A percentile compares a stretch with the other conserved stretches of the same genome.
phyloP scores from a whole-genome alignment of 2,113 vertebrate genomes.

The Catharus fuscescens region DNA sequence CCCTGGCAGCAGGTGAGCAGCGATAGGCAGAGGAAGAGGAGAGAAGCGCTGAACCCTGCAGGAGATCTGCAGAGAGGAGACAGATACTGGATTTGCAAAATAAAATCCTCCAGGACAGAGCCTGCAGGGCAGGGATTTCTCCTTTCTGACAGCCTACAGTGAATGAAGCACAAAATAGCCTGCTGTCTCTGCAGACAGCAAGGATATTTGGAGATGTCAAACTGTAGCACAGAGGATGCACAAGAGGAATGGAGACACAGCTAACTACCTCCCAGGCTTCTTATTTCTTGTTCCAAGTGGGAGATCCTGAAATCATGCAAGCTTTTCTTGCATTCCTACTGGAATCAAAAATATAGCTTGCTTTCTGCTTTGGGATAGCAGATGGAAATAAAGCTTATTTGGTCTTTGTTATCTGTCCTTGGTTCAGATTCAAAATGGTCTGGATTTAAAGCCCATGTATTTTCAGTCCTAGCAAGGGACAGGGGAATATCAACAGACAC shows the following conservation, averaged over 20 bases:
- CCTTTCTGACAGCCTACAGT: conserved; percentile 38
- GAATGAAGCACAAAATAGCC: conserved; percentile 59
- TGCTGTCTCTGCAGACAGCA: conserved; percentile 44
- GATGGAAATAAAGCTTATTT: conserved; percentile 14
- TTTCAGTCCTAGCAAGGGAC: neutral
- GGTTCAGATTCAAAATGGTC: neutral
- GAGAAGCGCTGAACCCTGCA: neutral
- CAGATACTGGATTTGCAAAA: conserved; percentile 10
- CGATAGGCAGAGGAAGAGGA: neutral
- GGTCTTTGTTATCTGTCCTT: neutral
- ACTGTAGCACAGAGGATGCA: conserved; percentile 20
- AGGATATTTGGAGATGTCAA: conserved; percentile 51
- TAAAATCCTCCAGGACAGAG: conserved; percentile 42
- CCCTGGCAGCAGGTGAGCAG: neutral
- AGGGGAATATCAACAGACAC: neutral
- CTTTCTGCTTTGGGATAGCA: neutral
- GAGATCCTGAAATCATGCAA: conserved; percentile 15
- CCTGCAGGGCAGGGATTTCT: conserved; percentile 37
- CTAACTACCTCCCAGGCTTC: conserved; percentile 29
- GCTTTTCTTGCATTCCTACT: neutral
- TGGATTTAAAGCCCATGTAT: neutral
- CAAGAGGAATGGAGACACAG: conserved; percentile 27
- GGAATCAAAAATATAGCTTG: neutral
- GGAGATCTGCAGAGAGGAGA: conserved; percentile 7
- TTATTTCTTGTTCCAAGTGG: neutral